Conservation (phyloP, 2,113 vertebrate genomes). For the Mustela nigripes region DNA sequence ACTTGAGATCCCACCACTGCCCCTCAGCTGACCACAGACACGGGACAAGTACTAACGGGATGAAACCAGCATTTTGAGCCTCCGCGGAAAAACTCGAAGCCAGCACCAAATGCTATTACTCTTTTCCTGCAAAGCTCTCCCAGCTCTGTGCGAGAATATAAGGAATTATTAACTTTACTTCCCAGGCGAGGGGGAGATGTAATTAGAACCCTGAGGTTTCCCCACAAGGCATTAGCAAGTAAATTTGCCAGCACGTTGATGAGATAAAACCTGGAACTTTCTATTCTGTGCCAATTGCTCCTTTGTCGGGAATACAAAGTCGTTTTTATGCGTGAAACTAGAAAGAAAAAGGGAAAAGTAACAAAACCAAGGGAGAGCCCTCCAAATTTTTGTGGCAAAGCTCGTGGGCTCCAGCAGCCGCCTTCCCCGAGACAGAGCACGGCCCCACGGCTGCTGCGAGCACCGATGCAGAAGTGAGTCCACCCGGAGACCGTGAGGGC, state of each 20-base stretch:
- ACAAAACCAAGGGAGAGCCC: not conserved
- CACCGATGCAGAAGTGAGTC: not conserved
- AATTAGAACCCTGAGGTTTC: not conserved
- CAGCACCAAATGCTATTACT: not conserved
- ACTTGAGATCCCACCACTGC: fast-evolving
- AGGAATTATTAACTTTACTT: conserved; percentile 28
- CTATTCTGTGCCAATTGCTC: not conserved
- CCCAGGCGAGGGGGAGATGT: not conserved
- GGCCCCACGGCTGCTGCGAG: not conserved
- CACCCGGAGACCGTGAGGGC: no score
- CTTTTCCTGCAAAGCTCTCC: not conserved
- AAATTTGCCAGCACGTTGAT: not conserved
- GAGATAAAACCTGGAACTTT: conserved; percentile 28
- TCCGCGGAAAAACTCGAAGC: not conserved
- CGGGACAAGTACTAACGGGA: fast-evolving
- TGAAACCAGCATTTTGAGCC: not conserved
- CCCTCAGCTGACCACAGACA: not conserved
- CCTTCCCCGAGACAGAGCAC: not conserved
- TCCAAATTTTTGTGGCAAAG: not conserved
- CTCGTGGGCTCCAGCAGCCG: not conserved
- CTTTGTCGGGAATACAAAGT: conserved; percentile 18
- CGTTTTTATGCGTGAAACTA: not conserved
- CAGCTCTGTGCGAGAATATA: not conserved
- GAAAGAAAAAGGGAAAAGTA: not conserved
- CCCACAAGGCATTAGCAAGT: not conserved